These are phyloP conservation scores for Drosophila parabipectinata DNA, from an alignment of 1,140 invertebrate genomes.

Conservation along the genomic window DNA sequence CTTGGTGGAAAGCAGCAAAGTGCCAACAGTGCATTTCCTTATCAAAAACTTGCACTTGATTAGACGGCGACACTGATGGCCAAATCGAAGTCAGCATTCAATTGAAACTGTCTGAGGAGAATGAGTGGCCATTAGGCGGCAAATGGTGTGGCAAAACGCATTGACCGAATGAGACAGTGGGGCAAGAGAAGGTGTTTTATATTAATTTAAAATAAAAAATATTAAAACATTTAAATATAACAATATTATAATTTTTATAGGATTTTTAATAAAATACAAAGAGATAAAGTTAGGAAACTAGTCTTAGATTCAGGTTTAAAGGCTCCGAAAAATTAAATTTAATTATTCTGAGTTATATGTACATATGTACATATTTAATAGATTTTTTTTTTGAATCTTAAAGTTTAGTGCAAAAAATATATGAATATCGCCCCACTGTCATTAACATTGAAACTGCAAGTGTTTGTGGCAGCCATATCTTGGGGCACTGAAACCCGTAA, in stretches of 20 bases:
- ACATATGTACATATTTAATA: too few relatives aligned
- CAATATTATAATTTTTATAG: too few relatives aligned
- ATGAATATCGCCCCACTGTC: slow-evolving; percentile 31
- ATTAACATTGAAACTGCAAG: slow-evolving; percentile 60
- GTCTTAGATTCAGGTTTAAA: too few relatives aligned
- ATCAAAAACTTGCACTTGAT: slow-evolving; percentile 66
- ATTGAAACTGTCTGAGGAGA: slow-evolving; percentile 29
- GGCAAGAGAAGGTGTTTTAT: neutral
- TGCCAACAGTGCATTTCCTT: slow-evolving; percentile 60
- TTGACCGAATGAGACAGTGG: slow-evolving; percentile 33
- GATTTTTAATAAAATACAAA: too few relatives aligned
- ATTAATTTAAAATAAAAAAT: neutral
- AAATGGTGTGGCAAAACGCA: slow-evolving; percentile 69
- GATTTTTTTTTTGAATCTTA: too few relatives aligned
- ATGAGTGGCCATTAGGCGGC: slow-evolving; percentile 47
- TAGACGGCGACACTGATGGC: slow-evolving; percentile 50
- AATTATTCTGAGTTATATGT: too few relatives aligned
- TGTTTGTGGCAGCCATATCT: slow-evolving; percentile 53
- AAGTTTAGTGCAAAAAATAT: too few relatives aligned
- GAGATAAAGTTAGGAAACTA: too few relatives aligned
- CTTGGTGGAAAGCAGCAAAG: neutral
- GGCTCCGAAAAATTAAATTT: too few relatives aligned
- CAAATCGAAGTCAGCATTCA: slow-evolving; percentile 52
- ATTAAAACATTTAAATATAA: neutral
- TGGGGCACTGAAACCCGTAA: slow-evolving; percentile 54